These are phyloP conservation scores for Clupea harengus DNA, from an alignment of 2,113 vertebrate species.

Conservation along the genomic window DNA sequence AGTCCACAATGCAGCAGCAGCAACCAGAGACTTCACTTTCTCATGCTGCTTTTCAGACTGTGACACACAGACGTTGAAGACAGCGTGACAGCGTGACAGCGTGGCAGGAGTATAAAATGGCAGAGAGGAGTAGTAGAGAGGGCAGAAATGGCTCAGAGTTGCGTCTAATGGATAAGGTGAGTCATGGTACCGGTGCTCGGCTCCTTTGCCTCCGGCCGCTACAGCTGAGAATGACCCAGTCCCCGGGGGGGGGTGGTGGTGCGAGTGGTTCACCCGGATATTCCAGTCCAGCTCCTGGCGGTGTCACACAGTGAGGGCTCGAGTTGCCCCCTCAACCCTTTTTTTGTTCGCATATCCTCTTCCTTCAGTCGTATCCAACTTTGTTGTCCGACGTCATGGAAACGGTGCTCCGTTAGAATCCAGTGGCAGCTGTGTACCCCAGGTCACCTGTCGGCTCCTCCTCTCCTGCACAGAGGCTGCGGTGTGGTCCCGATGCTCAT, in stretches of 20 bases:
- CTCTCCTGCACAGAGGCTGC: too few relatives aligned
- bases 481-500: too few relatives aligned
- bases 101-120: not conserved
- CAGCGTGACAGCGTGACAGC: not conserved
- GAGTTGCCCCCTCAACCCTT: not conserved
- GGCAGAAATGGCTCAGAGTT: not conserved
- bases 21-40: not conserved
- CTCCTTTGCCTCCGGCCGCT: not conserved
- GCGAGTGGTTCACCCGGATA: not conserved
- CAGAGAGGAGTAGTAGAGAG: not conserved
- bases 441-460: too few relatives aligned
- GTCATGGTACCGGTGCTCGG: not conserved
- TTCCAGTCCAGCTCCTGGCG: not conserved
- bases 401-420: too few relatives aligned
- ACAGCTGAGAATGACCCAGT: not conserved
- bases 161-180: not conserved
- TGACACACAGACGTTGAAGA: not conserved
- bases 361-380: not conserved
- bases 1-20: not conserved
- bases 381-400: not conserved
- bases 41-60: not conserved
- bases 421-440: too few relatives aligned
- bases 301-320: not conserved
- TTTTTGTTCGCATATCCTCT: not conserved
- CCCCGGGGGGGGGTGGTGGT: not conserved